Percentiles rank a stretch among this genome's conserved stretches.
phyloP scores from a whole-genome alignment of 2,113 vertebrate genomes.

The Sander vitreus region DNA sequence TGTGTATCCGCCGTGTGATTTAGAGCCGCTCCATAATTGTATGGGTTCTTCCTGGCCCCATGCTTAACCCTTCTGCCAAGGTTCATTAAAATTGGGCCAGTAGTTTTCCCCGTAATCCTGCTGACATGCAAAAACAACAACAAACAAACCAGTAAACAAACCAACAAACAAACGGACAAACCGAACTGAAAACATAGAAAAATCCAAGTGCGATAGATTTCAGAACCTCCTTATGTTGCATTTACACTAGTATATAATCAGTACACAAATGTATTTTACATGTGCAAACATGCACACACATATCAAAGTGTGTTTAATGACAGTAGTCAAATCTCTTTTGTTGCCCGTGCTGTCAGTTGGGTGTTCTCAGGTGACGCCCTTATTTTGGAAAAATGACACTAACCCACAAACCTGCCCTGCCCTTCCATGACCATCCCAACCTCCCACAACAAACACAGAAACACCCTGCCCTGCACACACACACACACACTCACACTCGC shows the following conservation, averaged over 20 bases:
- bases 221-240: background rate
- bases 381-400: constrained; percentile 67
- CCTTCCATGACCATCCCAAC: constrained; percentile 36
- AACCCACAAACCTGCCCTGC: constrained; percentile 37
- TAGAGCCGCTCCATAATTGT: no score
- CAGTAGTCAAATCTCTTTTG: constrained; percentile 28
- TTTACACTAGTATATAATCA: background rate
- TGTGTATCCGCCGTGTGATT: no score
- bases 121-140: no score
- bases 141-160: no score
- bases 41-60: no score
- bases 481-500: background rate
- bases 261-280: background rate
- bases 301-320: background rate
- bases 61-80: no score
- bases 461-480: constrained; percentile 34
- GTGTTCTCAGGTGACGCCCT: constrained; percentile 62
- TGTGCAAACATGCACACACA: constrained; percentile 12
- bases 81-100: no score
- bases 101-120: no score
- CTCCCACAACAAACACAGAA: constrained; percentile 53
- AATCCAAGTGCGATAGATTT: background rate
- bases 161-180: no score
- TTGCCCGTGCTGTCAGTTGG: constrained; percentile 53
- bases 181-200: no score